Conservation (phyloP, 2,888 invertebrate genomes). For the Dicranocentrus wangi region DNA sequence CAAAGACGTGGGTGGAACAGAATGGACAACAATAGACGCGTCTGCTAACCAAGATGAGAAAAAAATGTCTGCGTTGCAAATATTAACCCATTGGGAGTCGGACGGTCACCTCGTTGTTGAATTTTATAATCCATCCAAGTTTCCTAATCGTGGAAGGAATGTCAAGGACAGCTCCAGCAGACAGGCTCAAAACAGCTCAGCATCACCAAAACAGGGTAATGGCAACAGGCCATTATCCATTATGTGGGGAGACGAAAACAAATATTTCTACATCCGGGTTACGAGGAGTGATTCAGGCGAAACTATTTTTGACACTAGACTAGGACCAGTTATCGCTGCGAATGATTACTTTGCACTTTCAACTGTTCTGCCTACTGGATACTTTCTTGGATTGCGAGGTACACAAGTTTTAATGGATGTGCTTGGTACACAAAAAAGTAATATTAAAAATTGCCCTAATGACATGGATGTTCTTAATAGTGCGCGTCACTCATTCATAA, state of each 20-base stretch:
- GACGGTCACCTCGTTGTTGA: slow-evolving; percentile 56
- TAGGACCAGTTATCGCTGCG: slow-evolving; percentile 63
- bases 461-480: no score
- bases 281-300: slow-evolving; percentile 48
- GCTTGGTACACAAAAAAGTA: no score
- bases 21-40: not conserved
- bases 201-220: not conserved
- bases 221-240: slow-evolving; percentile 40
- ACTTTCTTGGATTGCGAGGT: slow-evolving; percentile 71
- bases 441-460: no score
- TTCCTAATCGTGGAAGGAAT: slow-evolving; percentile 13
- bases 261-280: slow-evolving; percentile 65
- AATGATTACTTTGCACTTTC: slow-evolving; percentile 52
- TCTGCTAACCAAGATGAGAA: slow-evolving; percentile 31
- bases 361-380: slow-evolving; percentile 63
- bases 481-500: no score
- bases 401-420: no score
- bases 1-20: not conserved
- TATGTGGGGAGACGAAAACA: slow-evolving; percentile 32
- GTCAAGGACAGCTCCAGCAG: not conserved
- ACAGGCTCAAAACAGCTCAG: no score
- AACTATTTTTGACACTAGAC: slow-evolving; percentile 70
- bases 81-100: slow-evolving; percentile 52
- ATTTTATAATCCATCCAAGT: slow-evolving; percentile 52
- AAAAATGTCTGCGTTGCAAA: slow-evolving; percentile 50